phyloP scores from a whole-genome alignment of 1,140 invertebrate species.

The Drosophila ercepeae region DNA sequence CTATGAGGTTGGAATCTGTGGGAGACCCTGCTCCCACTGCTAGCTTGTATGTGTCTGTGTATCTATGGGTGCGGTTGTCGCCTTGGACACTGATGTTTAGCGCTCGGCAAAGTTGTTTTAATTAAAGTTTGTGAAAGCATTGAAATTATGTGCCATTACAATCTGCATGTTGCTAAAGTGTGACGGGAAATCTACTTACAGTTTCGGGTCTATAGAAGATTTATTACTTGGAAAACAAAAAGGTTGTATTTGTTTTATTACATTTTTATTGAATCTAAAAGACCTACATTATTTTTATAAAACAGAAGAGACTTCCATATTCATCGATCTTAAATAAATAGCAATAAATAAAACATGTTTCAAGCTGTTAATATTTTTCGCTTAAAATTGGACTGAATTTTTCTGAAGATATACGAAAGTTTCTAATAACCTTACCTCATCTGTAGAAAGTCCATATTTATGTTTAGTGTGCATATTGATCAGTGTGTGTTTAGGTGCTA shows the following conservation, averaged over 20 bases:
- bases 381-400: neutral
- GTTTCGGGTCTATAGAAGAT: too few species aligned
- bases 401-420: neutral
- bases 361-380: too few species aligned
- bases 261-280: too few species aligned
- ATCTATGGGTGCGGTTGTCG: conserved; percentile 23
- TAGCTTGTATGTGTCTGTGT: too few species aligned
- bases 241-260: too few species aligned
- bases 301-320: too few species aligned
- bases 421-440: neutral
- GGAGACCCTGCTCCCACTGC: neutral
- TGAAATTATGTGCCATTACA: conserved; percentile 63
- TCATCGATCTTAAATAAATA: too few species aligned
- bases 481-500: conserved; percentile 16
- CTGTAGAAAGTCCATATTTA: neutral
- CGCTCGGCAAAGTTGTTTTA: conserved; percentile 71
- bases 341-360: too few species aligned
- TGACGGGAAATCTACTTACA: neutral
- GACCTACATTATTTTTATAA: too few species aligned
- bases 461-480: neutral
- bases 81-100: conserved; percentile 57
- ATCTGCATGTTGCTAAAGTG: conserved; percentile 37
- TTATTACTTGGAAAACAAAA: too few species aligned
- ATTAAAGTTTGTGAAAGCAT: conserved; percentile 74
- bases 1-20: conserved; percentile 15